Percentiles rank a stretch among this genome's conserved stretches.
Conservation (phyloP, 2,797 vertebrate species). For the Acanthurus leucopareius region DNA sequence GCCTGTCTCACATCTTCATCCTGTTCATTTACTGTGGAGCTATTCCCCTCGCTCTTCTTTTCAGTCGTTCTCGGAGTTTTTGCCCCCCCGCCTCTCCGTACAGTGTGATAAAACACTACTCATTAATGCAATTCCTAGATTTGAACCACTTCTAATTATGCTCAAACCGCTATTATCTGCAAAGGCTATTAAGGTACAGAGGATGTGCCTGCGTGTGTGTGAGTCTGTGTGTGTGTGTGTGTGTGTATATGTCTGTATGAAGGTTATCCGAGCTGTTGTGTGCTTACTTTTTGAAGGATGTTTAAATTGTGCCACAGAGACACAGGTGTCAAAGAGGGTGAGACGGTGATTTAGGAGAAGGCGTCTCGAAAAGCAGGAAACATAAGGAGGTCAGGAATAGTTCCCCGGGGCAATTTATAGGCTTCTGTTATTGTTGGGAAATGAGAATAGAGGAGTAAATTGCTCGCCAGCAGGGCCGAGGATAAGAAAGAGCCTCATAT, state of each 20-base stretch:
- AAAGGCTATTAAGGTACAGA: background rate
- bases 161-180: conserved; percentile 28
- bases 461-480: conserved; percentile 40
- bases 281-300: conserved; percentile 41
- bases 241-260: background rate
- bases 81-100: background rate
- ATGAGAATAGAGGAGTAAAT: conserved; percentile 74
- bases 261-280: conserved; percentile 49
- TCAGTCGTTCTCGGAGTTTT: background rate
- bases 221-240: background rate
- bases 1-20: conserved; percentile 76
- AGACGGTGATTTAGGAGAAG: conserved; percentile 67
- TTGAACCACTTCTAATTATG: conserved; percentile 36
- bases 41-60: conserved; percentile 17
- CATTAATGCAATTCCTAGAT: conserved; percentile 13
- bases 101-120: conserved; percentile 28
- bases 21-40: conserved; percentile 59
- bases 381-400: conserved; percentile 65
- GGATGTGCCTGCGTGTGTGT: conserved; percentile 1
- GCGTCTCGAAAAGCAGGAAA: conserved; percentile 61
- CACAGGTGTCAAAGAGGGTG: conserved; percentile 57
- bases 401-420: conserved; percentile 73
- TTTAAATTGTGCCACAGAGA: conserved; percentile 63
- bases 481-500: conserved; percentile 54
- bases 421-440: conserved; percentile 68